Conservation (phyloP, 2,888 invertebrate species). For the Eurois occulta region DNA sequence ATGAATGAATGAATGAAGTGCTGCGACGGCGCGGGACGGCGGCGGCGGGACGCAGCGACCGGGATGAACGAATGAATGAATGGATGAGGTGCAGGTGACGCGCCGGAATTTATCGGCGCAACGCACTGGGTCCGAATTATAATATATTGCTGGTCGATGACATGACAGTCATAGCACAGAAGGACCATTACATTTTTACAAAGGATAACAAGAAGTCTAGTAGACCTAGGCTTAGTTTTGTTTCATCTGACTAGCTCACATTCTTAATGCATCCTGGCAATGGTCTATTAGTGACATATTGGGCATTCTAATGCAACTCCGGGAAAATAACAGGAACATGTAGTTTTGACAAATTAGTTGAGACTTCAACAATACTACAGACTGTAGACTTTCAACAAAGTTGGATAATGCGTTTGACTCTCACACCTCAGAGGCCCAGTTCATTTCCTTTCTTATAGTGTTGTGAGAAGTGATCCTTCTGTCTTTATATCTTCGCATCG, state of each 20-base stretch:
- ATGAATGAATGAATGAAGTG: constrained; percentile 57
- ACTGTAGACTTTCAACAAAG: background rate
- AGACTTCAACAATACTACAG: background rate
- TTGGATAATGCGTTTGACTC: background rate
- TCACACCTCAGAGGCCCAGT: background rate
- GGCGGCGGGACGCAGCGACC: constrained; percentile 11
- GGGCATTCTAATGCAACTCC: background rate
- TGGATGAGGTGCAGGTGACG: constrained; percentile 55
- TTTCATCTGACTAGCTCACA: background rate
- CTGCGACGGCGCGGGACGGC: constrained; percentile 1
- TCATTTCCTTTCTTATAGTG: background rate
- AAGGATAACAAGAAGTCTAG: background rate
- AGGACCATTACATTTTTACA: background rate
- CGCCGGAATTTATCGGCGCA: constrained; percentile 57
- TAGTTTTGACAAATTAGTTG: background rate
- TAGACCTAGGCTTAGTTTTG: background rate
- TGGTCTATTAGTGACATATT: background rate
- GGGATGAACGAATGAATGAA: constrained; percentile 50
- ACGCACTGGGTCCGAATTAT: constrained; percentile 42
- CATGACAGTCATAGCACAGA: constrained; percentile 4
- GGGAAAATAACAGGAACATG: background rate
- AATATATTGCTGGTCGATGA: constrained; percentile 47
- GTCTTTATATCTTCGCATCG: background rate
- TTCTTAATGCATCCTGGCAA: background rate
- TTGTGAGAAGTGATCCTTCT: constrained; percentile 3